These are phyloP conservation scores for Heliopora coerulea DNA, from an alignment of 92 coral and sea anemone species.

Conservation along the genomic window DNA sequence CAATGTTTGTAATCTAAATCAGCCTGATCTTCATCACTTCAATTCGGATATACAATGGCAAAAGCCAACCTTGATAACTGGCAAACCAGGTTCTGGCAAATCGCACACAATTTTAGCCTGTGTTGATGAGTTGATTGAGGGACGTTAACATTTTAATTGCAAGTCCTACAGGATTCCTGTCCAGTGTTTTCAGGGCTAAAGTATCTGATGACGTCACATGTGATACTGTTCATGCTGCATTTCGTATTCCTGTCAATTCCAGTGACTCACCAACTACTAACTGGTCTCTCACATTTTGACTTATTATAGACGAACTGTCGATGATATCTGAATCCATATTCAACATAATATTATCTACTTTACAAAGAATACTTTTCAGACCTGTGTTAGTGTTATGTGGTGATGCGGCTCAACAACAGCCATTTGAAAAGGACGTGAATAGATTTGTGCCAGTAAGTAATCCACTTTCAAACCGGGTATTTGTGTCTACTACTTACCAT, in stretches of 20 bases:
- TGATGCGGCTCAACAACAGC: slow-evolving; percentile 11
- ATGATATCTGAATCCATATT: slow-evolving; percentile 7
- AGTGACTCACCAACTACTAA: background rate
- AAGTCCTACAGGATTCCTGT: slow-evolving; percentile 9
- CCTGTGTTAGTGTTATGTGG: slow-evolving; percentile 11
- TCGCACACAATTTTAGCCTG: background rate
- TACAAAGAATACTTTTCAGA: background rate
- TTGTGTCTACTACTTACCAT: slow-evolving; percentile 5
- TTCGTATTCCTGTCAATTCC: background rate
- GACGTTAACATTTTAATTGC: background rate
- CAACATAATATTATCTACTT: background rate
- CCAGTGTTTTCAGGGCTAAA: background rate
- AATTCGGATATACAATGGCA: background rate
- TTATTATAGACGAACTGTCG: slow-evolving; percentile 28
- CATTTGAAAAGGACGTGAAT: background rate
- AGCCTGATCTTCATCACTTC: background rate
- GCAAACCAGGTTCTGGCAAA: slow-evolving; percentile 35
- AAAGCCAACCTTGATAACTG: slow-evolving; percentile 1
- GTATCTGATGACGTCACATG: background rate
- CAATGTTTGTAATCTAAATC: background rate
- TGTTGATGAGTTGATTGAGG: background rate
- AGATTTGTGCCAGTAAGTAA: background rate
- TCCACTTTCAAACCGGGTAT: background rate
- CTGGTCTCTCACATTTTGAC: slow-evolving; percentile 15
- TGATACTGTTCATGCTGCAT: slow-evolving; percentile 36